Base-by-base conservation (phyloP, 2,113 vertebrate genomes). In the Triplophysa dalaica region DNA sequence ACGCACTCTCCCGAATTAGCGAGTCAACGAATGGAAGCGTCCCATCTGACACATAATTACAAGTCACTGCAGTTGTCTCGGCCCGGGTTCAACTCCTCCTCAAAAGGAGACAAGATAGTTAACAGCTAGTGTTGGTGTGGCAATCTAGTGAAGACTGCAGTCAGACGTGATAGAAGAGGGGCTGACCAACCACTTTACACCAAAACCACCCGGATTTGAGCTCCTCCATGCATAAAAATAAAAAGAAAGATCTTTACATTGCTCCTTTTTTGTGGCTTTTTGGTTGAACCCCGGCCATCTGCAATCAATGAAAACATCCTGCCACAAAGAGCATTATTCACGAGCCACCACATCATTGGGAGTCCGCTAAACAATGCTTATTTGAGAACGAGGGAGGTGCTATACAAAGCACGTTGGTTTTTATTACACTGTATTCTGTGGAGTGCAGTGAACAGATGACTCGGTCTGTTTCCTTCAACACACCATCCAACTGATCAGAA, bases 321-420 rank as follows among this genome's bases (percentile, higher is more conserved):
- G 41, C 68, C 77, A 70, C 3, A 29, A 41, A 58, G 68, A 41
- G 45, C 52, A 69, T 60, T 56, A 66, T 68, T 64, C 63, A 63
- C 54, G 64, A 50, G 38, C 75, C 50, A 74, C 84, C 84, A 82
- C 84, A 85, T 85, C 73, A 82, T 75, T 82, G 52, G 58, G n/a
- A 74, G 54, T 33, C 45, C 9, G 4, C 78, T 80, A 60, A 74
- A 82, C 84, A 85, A 81, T 81, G 77, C 14, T 61, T 29, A 79
- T 48, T 70, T 70, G 70, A 64, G 68, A 26, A 48, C 12, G 24
- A 63, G 75, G 82, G 84, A 78, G 74, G 84, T 80, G 72, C 63
- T 82, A 78, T 75, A 81, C 11, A 66, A 56, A 22, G n/a, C 56
- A 38, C 29, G 61, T 73, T 82, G 84, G 66, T 85, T 85, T 33